Base-by-base conservation (phyloP, 37 sponge, comb jelly and placozoan genomes). In the Halichondria panicea region DNA sequence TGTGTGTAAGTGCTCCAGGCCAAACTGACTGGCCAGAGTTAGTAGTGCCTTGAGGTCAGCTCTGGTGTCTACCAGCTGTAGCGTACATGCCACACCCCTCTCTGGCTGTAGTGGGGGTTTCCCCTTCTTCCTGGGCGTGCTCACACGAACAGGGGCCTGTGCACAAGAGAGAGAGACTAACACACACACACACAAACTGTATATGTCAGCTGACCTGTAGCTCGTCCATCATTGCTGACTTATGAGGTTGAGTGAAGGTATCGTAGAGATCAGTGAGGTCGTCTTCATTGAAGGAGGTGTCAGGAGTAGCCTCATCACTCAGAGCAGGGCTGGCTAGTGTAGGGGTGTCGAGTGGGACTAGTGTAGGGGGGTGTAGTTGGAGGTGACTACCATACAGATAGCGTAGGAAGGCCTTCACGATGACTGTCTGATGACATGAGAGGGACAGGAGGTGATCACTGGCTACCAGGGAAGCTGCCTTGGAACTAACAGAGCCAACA, bases 241-340 rank as follows among this genome's bases (percentile, higher is more conserved):
- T n/a, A n/a, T n/a, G n/a, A n/a, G n/a, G n/a, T n/a, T n/a, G 3
- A 43, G 63, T 53, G 54, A 37, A 85, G 34, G 63, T 33, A 64
- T 85, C 85, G 41, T 85, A 85, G 43, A 73, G 37, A 0, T 50
- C 79, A 60, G 77, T 85, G 43, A 82, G 82, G 53, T 82, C 82
- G 52, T 73, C 55, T 2, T 82, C 74, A 48, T 48, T 48, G 15
- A 69, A 66, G 2, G 76, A 70, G 9, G 74, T 74, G 40, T 76
- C 71, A 5, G 76, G 69, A 59, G 69, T 75, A 32, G 12, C n/a
- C 43, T 72, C 74, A 9, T 24, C 41, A 27, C 48, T 68, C 2
- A 41, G 70, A 68, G 36, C 34, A 25, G 42, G 40, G 56, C 80
- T 68, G 3, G 13, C 58, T 52, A 40, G 70, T 69, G 43, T 43